Percentiles rank a stretch among this genome's conserved stretches.
Evolutionary conservation across 2,888 invertebrate genomes (phyloP).

Genomic region (Caradrina clavipalpis): DNA sequence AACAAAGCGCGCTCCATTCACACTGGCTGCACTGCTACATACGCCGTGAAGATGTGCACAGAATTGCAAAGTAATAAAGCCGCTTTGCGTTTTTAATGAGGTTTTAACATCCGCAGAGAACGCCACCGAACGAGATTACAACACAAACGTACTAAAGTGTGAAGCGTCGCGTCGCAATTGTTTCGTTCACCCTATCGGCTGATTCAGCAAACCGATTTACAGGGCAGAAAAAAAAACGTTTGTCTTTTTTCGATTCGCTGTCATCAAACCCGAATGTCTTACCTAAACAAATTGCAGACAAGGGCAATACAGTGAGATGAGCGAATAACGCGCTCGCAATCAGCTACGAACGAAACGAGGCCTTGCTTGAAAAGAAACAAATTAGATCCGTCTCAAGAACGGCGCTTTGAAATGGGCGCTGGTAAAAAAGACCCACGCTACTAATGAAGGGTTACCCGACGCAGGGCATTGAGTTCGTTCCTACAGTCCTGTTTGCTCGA

Average conservation of each 20-base stretch:
- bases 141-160: slow-evolving; percentile 55
- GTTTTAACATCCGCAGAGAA: slow-evolving; percentile 63
- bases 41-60: slow-evolving; percentile 66
- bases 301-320: slow-evolving; percentile 76
- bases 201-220: slow-evolving; percentile 60
- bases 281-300: slow-evolving; percentile 80
- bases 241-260: slow-evolving; percentile 58
- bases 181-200: slow-evolving; percentile 46
- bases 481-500: slow-evolving; percentile 45
- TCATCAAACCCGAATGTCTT: slow-evolving; percentile 71
- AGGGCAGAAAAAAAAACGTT: slow-evolving; percentile 50
- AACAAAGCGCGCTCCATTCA: slow-evolving; percentile 70
- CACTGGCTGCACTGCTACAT: slow-evolving; percentile 62
- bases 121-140: slow-evolving; percentile 69
- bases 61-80: slow-evolving; percentile 70
- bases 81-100: slow-evolving; percentile 76
- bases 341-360: slow-evolving; percentile 78
- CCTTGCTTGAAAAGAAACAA: slow-evolving; percentile 88
- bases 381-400: slow-evolving; percentile 88
- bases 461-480: slow-evolving; percentile 55
- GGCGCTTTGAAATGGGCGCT: slow-evolving; percentile 79
- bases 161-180: slow-evolving; percentile 57
- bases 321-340: slow-evolving; percentile 81
- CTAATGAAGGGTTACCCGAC: slow-evolving; percentile 85
- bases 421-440: slow-evolving; percentile 78